Base-by-base conservation (phyloP, 37 sponge, comb jelly and placozoan species). In the Amphimedon queenslandica region DNA sequence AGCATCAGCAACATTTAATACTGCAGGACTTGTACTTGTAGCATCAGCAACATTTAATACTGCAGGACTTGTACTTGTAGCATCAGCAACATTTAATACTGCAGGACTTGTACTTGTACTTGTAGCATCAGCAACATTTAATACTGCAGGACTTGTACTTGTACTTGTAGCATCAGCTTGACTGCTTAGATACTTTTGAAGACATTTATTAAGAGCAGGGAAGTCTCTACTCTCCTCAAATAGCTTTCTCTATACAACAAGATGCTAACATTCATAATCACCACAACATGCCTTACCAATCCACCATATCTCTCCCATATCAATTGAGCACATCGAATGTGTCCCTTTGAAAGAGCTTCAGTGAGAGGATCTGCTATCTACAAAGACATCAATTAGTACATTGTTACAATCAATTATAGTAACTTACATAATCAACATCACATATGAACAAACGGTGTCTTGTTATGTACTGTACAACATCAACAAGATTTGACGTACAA, bases 241-340 rank as follows among this genome's bases (percentile, higher is more conserved):
- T n/a, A n/a, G n/a, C 53, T 47, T 18, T 18, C 53, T 47, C 8
- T 47, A 47, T 47, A 47, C 53, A 47, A 47, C 8, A 47, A 13
- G 53, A 13, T 18, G 13, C 53, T 47, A 47, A 18, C 13, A 47
- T 18, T 18, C 13, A 18, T 13, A 18, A 18, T 8, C 13, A 8
- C 13, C 13, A 18, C 13, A 18, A 18, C 8, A 47, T n/a, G 8
- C 27, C 27, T 60, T 60, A 25, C 61, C 61, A 60, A 60, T 60
- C 61, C 61, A n/a, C 61, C 61, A 60, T 60, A 60, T 60, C 27
- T 60, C 5, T 60, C 61, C 5, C 5, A 11, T n/a, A 60, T 13
- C 23, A 60, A 5, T 60, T n/a, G 8, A n/a, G 61, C 61, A 60
- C 61, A 60, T 25, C 28, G 24, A 60, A n/a, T 60, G 27, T 60